These are phyloP conservation scores for Ciconia stormi DNA, from an alignment of 2,113 vertebrate species.

Conservation along the genomic window DNA sequence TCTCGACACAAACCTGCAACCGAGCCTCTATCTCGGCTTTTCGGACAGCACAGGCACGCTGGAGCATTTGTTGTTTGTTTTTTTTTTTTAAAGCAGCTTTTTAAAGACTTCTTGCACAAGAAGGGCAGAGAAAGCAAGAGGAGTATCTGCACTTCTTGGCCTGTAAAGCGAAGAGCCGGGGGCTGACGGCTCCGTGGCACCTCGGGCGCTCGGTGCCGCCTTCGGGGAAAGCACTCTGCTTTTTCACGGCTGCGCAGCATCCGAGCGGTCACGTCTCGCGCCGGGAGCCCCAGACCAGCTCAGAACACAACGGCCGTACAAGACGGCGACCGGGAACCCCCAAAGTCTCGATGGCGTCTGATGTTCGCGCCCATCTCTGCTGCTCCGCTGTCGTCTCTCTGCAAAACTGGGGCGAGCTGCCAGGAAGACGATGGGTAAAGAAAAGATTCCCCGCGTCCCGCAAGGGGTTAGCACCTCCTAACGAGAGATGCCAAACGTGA, in stretches of 20 bases:
- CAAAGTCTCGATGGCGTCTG: accelerated
- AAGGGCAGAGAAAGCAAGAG: not conserved
- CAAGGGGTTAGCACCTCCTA: not conserved
- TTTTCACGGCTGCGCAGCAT: not conserved
- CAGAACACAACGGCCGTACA: accelerated
- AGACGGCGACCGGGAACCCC: not conserved
- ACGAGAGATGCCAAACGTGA: accelerated
- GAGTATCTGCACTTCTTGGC: not conserved
- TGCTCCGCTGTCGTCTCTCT: not conserved
- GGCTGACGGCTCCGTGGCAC: not conserved
- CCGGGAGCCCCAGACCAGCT: not conserved
- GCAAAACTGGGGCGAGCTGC: accelerated
- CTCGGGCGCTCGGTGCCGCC: too few species aligned
- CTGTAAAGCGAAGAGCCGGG: not conserved
- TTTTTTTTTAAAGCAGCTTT: not conserved
- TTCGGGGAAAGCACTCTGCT: not conserved
- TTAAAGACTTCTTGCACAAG: not conserved
- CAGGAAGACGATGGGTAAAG: not conserved
- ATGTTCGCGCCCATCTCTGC: accelerated
- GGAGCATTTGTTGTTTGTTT: too few species aligned
- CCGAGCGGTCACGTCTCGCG: accelerated
- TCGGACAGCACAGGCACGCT: not conserved
- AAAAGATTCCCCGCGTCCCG: not conserved
- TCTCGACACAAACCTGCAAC: not conserved
- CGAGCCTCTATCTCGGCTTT: not conserved